These are phyloP conservation scores for Oligia strigilis DNA, from an alignment of 2,888 invertebrate species.

Conservation along the genomic window DNA sequence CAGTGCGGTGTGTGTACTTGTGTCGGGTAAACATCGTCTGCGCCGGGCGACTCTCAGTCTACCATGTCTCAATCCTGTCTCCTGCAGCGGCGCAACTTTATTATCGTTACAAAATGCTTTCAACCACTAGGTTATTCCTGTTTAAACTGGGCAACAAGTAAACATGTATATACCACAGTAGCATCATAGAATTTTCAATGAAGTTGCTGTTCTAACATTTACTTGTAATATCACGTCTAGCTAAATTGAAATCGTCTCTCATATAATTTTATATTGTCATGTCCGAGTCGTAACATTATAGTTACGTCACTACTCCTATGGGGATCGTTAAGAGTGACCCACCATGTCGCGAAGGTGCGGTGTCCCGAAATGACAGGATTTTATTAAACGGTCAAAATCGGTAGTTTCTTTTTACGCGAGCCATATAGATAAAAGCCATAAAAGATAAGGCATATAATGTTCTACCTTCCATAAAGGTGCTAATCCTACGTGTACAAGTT, in stretches of 20 bases:
- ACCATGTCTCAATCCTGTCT: conserved; percentile 52
- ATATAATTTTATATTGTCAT: background rate
- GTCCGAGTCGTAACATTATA: background rate
- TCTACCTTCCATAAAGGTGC: background rate
- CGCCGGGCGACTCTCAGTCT: conserved; percentile 61
- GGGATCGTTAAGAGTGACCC: conserved; percentile 4
- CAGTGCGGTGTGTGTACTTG: conserved; percentile 47
- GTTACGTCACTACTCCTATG: background rate
- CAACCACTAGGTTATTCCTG: conserved; percentile 37
- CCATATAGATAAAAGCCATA: conserved; percentile 12
- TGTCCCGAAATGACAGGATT: conserved; percentile 23
- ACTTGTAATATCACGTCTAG: background rate
- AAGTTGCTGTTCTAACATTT: conserved; percentile 2
- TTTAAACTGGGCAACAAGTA: conserved; percentile 49
- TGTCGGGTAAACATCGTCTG: conserved; percentile 64
- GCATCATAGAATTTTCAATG: conserved; percentile 9
- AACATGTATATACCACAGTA: conserved; percentile 36
- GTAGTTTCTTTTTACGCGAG: conserved; percentile 34
- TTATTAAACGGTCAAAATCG: conserved; percentile 14
- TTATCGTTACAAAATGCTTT: conserved; percentile 54
- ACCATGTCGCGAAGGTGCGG: background rate
- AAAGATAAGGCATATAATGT: conserved; percentile 23
- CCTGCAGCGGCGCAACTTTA: conserved; percentile 53
- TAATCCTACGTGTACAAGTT: background rate
- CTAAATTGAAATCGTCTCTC: background rate